phyloP scores from a whole-genome alignment of 2,888 invertebrate genomes.

The Agrochola circellaris region DNA sequence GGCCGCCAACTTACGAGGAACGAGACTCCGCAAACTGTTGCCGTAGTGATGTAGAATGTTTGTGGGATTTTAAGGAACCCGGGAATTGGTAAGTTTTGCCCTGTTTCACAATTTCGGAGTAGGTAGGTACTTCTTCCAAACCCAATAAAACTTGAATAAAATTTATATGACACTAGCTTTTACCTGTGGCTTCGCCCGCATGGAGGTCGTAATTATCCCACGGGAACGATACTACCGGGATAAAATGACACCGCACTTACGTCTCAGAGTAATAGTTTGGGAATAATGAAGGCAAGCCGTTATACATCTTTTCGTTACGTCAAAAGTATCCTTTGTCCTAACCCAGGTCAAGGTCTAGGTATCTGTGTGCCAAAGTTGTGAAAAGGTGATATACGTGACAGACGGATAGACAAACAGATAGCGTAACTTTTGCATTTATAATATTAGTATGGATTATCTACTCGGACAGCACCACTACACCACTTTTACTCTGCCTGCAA shows the following conservation, averaged over 20 bases:
- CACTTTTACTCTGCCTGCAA: neutral
- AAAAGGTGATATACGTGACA: no score
- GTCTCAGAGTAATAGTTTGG: neutral
- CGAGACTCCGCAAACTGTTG: conserved; percentile 55
- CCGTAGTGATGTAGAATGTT: conserved; percentile 45
- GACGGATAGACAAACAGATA: neutral
- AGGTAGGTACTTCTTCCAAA: neutral
- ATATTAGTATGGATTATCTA: neutral
- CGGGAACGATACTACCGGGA: neutral
- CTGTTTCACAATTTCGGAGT: neutral
- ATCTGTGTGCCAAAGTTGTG: no score
- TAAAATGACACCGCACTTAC: neutral
- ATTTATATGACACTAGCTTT: neutral
- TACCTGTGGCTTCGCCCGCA: neutral
- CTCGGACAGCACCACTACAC: neutral
- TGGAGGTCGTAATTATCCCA: neutral
- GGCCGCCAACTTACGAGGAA: conserved; percentile 56
- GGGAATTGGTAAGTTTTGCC: neutral
- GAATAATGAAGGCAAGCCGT: neutral
- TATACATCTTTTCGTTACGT: neutral
- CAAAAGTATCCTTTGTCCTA: neutral
- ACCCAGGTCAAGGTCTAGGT: neutral
- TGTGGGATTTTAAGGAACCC: conserved; percentile 1
- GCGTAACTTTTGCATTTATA: neutral
- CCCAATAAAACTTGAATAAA: neutral